Evolutionary conservation across 2,797 vertebrate species (phyloP), one percentile per base, ranked within the genome.

Genomic region (Lophotriccus pileatus): DNA sequence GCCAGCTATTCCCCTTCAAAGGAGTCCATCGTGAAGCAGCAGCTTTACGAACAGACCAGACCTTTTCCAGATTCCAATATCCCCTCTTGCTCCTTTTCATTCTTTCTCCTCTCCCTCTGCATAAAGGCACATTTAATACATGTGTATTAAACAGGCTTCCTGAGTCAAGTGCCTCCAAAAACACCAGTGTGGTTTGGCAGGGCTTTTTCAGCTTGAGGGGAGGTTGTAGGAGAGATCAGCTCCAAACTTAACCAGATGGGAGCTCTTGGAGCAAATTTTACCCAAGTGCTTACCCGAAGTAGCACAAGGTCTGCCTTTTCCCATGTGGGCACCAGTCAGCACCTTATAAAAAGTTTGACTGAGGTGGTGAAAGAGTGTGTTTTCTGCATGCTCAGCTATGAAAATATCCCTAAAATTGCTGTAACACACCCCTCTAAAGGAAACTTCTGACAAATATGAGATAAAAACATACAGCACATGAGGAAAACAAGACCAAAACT

Each of bases 401-500:
- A 70, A 93, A 90, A 30, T 32, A 16, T 76, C 67, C 39, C 47
- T 39, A 28, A 14, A 85, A 81, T 72, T 36, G 6, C 66, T 72
- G 16, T 50, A 34, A 77, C 25, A 30, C 4, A 62, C 22, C 53
- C 32, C 32, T 27, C 14, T 14, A 28, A 66, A 92, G 47, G 76
- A 82, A 88, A 88, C 43, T 55, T 84, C 50, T 79, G 69, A 39
- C 52, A 44, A 82, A 88, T 41, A 25, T 39, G 37, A 69, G 30
- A 67, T 18, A 22, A 68, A 93, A 90, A 91, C 86, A 25, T 43
- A 25, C 36, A 46, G 52, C 4, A 3, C 41, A 24, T 4, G 30
- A 87, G 52, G 77, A 90, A 93, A 95, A 85, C 76, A 92, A 76
- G 47, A n/a, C 44, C 55, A 88, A 64, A 94, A 67, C 80, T 79